Base-by-base conservation (phyloP, 2,797 vertebrate species). In the Tragelaphus eurycerus region DNA sequence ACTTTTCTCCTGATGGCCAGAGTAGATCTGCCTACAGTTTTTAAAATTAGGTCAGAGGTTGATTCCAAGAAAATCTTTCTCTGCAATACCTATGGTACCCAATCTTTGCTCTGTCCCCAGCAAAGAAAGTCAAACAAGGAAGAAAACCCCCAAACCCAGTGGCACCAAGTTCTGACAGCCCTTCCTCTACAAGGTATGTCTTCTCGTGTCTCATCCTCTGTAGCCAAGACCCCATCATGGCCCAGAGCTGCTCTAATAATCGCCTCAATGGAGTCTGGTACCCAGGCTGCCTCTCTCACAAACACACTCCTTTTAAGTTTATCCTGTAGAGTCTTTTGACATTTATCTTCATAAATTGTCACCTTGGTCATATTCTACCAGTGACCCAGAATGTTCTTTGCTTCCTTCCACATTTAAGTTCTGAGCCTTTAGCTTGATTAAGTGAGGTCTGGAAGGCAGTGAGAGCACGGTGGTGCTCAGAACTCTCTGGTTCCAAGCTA, bases 391-490 rank as follows among this genome's bases (percentile, higher is more conserved):
- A 38, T n/a, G 19, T n/a, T 31, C 60, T 71, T 31, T 81, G 78
- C 48, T 76, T 48, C 83, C 46, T 60, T 82, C 17, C 16, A 1
- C 54, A 62, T 59, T 23, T 38, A 31, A 16, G 16, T 54, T 34
- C 52, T 38, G 34, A 34, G 6, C 43, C 25, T 21, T 29, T 21
- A 16, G 67, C 48, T 82, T 10, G 50, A 14, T 38, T 13, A 19
- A 78, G 27, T 64, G 19, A 9, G 3, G 27, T 85, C 79, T 31
- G 55, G 55, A 52, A 29, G 55, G 23, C 31, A 34, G 15, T 10
- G 50, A 4, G 23, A 29, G 14, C 2, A 1, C 0, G 0, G n/a
- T 2, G 23, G 12, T 0, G 25, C 17, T 29, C 50, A 23, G 84
- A 8, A 23, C 21, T 8, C 54, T 15, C 48, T 2, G 29, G 38